Conservation (phyloP, 2,888 invertebrate species). For the Tachystola acroxantha region DNA sequence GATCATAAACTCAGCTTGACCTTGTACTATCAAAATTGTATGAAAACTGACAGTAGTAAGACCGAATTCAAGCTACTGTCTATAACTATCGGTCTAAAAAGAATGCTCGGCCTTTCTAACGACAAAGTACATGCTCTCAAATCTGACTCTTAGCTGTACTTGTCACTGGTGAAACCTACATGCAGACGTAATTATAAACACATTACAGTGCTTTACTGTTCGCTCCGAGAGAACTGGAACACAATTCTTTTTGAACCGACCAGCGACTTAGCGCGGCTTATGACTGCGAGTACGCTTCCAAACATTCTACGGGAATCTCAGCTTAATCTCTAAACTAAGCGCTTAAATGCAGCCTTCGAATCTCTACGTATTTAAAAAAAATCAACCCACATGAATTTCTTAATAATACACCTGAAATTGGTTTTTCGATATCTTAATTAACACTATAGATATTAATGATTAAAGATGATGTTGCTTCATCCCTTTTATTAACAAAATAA, state of each 20-base stretch:
- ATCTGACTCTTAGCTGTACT: constrained; percentile 23
- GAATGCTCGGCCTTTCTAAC: too few species aligned
- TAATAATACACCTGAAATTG: too few species aligned
- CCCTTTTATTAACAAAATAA: too few species aligned
- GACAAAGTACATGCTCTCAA: constrained; percentile 33
- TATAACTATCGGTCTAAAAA: too few species aligned
- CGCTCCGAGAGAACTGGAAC: constrained; percentile 39
- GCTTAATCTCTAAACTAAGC: constrained; percentile 39
- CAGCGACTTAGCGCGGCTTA: constrained; percentile 35
- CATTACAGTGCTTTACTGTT: constrained; percentile 66
- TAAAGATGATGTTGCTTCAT: too few species aligned
- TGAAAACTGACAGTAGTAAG: too few species aligned
- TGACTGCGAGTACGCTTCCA: constrained; percentile 28
- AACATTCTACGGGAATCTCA: constrained; percentile 28
- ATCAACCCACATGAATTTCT: too few species aligned
- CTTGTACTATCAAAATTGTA: too few species aligned
- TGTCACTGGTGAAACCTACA: constrained; percentile 48
- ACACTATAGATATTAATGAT: too few species aligned
- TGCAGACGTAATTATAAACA: constrained; percentile 68
- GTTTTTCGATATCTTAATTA: too few species aligned
- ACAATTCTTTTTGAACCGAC: constrained; percentile 35
- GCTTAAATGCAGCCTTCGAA: constrained; percentile 26
- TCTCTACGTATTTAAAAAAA: constrained; percentile 34
- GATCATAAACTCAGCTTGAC: too few species aligned
- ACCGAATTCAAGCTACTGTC: too few species aligned